Conservation (phyloP, 2,113 vertebrate genomes). For the Promerops cafer region DNA sequence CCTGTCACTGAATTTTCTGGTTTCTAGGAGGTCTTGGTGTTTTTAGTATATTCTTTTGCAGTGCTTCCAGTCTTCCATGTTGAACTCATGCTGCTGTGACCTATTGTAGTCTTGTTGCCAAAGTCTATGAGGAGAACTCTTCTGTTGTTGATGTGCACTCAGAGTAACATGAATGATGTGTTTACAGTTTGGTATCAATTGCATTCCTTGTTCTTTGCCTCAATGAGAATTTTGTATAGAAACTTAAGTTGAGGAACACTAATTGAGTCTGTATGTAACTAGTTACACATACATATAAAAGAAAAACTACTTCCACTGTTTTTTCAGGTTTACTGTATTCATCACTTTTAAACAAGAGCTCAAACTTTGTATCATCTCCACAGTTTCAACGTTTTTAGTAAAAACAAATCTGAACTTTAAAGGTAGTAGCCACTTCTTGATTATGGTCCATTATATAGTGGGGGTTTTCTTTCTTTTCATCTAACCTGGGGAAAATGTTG, state of each 20-base stretch:
- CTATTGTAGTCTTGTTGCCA: constrained; percentile 72
- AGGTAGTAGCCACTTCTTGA: constrained; percentile 42
- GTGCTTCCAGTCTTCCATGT: constrained; percentile 74
- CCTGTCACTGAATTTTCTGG: constrained; percentile 41
- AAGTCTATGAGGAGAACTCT: constrained; percentile 64
- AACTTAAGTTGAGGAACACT: constrained; percentile 41
- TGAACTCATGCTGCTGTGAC: constrained; percentile 75
- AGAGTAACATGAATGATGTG: constrained; percentile 49
- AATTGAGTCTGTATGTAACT: constrained; percentile 34
- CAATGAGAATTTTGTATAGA: constrained; percentile 64
- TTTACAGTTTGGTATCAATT: constrained; percentile 75
- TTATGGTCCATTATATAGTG: constrained; percentile 14
- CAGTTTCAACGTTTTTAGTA: constrained; percentile 49
- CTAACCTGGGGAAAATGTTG: constrained; percentile 32
- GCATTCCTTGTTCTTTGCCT: constrained; percentile 75
- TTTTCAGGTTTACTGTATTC: constrained; percentile 48
- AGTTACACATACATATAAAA: constrained; percentile 9
- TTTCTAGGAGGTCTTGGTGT: constrained; percentile 68
- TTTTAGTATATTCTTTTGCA: constrained; percentile 66
- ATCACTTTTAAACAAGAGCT: constrained; percentile 31
- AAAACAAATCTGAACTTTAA: constrained; percentile 7
- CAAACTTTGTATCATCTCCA: constrained; percentile 27
- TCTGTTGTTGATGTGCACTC: constrained; percentile 62
- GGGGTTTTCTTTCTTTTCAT: background rate
- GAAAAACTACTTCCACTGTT: constrained; percentile 44